phyloP scores from a whole-genome alignment of 2,113 vertebrate genomes.

The Proteles cristata region DNA sequence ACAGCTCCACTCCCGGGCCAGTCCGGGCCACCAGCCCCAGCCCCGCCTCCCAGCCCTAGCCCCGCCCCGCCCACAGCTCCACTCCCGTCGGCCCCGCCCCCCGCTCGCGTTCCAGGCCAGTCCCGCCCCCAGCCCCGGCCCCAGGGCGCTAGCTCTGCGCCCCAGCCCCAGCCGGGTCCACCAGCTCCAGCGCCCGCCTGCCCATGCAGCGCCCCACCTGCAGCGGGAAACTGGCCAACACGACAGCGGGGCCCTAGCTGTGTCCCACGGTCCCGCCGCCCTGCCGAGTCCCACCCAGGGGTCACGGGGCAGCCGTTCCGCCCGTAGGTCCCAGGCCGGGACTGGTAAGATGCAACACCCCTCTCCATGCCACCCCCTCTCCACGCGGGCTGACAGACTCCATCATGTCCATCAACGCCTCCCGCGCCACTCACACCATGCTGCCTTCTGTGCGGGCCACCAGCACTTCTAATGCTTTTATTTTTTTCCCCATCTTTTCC shows the following conservation, averaged over 20 bases:
- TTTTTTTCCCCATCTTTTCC: slow-evolving; percentile 10
- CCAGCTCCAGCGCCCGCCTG: too few relatives aligned
- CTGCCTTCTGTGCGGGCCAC: background rate
- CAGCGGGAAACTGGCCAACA: background rate
- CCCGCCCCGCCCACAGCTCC: accelerated
- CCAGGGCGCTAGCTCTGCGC: too few relatives aligned
- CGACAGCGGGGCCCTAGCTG: background rate
- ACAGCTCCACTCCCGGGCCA: too few relatives aligned
- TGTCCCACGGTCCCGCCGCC: background rate
- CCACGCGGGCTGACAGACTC: background rate
- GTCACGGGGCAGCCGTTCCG: too few relatives aligned
- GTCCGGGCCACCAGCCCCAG: background rate
- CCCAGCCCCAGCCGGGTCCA: background rate
- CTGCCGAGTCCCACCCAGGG: background rate
- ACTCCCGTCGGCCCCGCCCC: accelerated
- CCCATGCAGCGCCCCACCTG: background rate
- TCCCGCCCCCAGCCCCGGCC: background rate
- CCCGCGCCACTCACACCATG: background rate
- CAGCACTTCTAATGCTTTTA: background rate
- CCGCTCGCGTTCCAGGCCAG: background rate
- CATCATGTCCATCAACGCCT: accelerated
- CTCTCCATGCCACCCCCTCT: background rate
- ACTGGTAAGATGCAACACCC: background rate
- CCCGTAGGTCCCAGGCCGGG: background rate
- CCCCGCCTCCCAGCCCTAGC: background rate